Evolutionary conservation across 2,797 vertebrate genomes (phyloP), one percentile per base, ranked within the genome.

Genomic region (Luscinia luscinia): DNA sequence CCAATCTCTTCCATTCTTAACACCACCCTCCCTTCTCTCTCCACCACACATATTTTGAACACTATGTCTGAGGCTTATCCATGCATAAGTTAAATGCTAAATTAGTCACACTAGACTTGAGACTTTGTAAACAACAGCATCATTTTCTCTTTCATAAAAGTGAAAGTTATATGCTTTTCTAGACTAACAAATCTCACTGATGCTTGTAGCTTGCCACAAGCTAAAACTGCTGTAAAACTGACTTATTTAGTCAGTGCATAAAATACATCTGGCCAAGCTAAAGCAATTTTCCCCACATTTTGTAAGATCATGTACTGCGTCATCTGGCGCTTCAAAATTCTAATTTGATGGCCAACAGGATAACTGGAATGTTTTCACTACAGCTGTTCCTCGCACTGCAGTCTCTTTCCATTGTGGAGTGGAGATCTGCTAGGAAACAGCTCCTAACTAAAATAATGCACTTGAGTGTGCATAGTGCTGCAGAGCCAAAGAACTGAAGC

Each of bases 81-180:
- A 67, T 63, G 72, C 61, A 38, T 79, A 51, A 87, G 49, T 86
- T 64, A 91, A 55, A 69, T 61, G 41, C 22, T 86, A 75, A 90
- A 91, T 91, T 68, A 95, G 57, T 88, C 76, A 93, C 68, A 67
- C 57, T 54, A 78, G 79, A 70, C 41, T 80, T 83, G 52, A 77
- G 68, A 69, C 41, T 78, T 72, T 30, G 51, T 91, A 84, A 94
- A 90, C 52, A 89, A 10, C 51, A 72, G 34, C 45, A 82, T 75
- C 2, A 86, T 93, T 96, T 94, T 75, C 51, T 57, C 45, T 87
- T 86, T 90, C 69, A 45, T 66, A 69, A 73, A 89, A 94, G 6
- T 12, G 68, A 88, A 84, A 36, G 8, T 52, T 80, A 62, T 43
- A 40, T 55, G 18, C 11, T 94, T 68, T 72, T 81, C 80, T 73